phyloP scores from a whole-genome alignment of 2,113 vertebrate genomes.

The Gymnorhina tibicen region DNA sequence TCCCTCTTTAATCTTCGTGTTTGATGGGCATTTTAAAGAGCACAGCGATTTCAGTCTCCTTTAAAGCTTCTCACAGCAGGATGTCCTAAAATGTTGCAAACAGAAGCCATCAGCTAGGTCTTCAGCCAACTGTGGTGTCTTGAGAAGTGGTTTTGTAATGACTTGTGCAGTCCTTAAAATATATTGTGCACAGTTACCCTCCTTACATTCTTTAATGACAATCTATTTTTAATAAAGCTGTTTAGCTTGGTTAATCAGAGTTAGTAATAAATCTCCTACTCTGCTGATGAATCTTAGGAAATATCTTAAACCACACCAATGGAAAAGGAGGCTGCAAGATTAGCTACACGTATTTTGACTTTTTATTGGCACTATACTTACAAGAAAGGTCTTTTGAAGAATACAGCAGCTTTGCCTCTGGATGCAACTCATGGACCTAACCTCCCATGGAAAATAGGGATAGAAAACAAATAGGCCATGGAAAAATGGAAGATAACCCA shows the following conservation, averaged over 20 bases:
- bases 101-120: not conserved
- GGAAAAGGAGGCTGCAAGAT: not conserved
- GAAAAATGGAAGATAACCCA: not conserved
- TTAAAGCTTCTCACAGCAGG: not conserved
- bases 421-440: not conserved
- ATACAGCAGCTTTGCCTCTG: not conserved
- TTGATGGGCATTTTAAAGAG: not conserved
- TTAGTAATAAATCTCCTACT: constrained; percentile 8
- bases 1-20: not conserved
- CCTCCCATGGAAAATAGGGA: not conserved
- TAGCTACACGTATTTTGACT: not conserved
- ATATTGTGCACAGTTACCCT: not conserved
- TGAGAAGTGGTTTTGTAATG: not conserved
- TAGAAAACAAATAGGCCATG: not conserved
- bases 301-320: not conserved
- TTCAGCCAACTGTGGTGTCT: not conserved
- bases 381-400: not conserved
- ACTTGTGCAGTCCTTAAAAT: not conserved
- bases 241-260: constrained; percentile 43
- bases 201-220: constrained; percentile 1
- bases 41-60: not conserved
- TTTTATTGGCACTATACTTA: not conserved
- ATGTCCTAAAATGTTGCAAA: not conserved
- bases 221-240: constrained; percentile 57
- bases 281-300: not conserved